phyloP scores from a whole-genome alignment of 2,888 invertebrate species.

The Phalera bucephala region DNA sequence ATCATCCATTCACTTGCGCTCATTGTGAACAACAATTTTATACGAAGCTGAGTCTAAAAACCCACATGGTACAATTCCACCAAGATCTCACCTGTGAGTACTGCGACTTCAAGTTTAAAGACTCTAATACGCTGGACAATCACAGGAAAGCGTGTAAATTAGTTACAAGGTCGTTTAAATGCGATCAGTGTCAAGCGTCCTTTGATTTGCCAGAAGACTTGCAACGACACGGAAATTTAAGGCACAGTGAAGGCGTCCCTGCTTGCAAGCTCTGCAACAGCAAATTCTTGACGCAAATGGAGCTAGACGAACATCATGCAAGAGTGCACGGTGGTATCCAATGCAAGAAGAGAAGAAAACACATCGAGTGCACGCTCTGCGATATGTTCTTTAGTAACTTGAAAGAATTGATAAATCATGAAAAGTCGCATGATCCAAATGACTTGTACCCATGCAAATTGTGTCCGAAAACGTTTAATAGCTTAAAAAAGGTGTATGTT shows the following conservation, averaged over 20 bases:
- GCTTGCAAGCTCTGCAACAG: conserved; percentile 48
- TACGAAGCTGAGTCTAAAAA: conserved; percentile 46
- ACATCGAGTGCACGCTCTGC: conserved; percentile 52
- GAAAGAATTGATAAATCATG: conserved; percentile 45
- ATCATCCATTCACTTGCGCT: conserved; percentile 53
- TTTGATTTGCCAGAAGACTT: conserved; percentile 41
- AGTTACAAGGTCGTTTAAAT: conserved; percentile 31
- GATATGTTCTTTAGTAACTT: conserved; percentile 42
- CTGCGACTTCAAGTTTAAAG: conserved; percentile 47
- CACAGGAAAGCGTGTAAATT: conserved; percentile 41
- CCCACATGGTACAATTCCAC: conserved; percentile 50
- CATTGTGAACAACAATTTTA: conserved; percentile 54
- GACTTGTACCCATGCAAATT: conserved; percentile 45
- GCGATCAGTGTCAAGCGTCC: conserved; percentile 44
- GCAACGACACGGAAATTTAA: conserved; percentile 35
- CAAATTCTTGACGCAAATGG: conserved; percentile 35
- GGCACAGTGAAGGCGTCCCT: conserved; percentile 38
- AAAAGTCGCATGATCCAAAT: conserved; percentile 34
- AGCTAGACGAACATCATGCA: conserved; percentile 46
- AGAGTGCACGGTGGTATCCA: conserved; percentile 49
- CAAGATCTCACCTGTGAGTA: conserved; percentile 44
- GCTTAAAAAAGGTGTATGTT: conserved; percentile 42
- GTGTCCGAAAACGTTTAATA: conserved; percentile 42
- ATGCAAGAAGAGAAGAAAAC: conserved; percentile 45
- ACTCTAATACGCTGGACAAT: conserved; percentile 27